A percentile compares a stretch with the other conserved stretches of the same genome.
phyloP scores from a whole-genome alignment of 35 echinoderm and acorn worm genomes.

The Ophiothrix spiculata region DNA sequence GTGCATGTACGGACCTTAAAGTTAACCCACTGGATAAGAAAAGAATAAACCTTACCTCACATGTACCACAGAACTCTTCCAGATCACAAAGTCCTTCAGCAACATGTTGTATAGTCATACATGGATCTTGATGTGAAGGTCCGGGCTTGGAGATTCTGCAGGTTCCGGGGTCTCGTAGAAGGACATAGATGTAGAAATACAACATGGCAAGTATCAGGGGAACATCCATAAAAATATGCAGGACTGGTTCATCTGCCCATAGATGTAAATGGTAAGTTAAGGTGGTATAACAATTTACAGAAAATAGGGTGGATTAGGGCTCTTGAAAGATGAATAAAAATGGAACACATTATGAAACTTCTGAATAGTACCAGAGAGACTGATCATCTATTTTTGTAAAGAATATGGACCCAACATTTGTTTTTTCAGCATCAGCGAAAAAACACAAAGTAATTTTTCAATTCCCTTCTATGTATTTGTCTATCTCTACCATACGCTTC shows the following conservation, averaged over 20 bases:
- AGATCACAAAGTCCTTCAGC: slow-evolving; percentile 33
- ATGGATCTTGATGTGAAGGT: neutral
- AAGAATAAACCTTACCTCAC: slow-evolving; percentile 76
- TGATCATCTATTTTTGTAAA: too few relatives aligned
- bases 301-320: too few relatives aligned
- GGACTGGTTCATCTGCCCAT: slow-evolving; percentile 43
- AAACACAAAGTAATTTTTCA: too few relatives aligned
- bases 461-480: too few relatives aligned
- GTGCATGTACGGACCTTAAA: too few relatives aligned
- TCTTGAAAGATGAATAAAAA: neutral
- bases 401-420: too few relatives aligned
- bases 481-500: too few relatives aligned
- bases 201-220: slow-evolving; percentile 40
- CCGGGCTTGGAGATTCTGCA: slow-evolving; percentile 41
- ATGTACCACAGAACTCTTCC: slow-evolving; percentile 47
- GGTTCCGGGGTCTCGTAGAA: slow-evolving; percentile 49
- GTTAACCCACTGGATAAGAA: too few relatives aligned
- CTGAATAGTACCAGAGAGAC: too few relatives aligned
- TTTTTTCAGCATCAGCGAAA: too few relatives aligned
- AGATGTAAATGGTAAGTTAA: slow-evolving; percentile 56
- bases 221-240: slow-evolving; percentile 33
- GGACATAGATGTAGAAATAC: slow-evolving; percentile 49
- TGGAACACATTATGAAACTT: neutral
- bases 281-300: too few relatives aligned
- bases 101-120: slow-evolving; percentile 61